Evolutionary conservation across 2,888 invertebrate genomes (phyloP), one percentile per base, ranked within the genome.

Genomic region (Eupithecia centaureata): DNA sequence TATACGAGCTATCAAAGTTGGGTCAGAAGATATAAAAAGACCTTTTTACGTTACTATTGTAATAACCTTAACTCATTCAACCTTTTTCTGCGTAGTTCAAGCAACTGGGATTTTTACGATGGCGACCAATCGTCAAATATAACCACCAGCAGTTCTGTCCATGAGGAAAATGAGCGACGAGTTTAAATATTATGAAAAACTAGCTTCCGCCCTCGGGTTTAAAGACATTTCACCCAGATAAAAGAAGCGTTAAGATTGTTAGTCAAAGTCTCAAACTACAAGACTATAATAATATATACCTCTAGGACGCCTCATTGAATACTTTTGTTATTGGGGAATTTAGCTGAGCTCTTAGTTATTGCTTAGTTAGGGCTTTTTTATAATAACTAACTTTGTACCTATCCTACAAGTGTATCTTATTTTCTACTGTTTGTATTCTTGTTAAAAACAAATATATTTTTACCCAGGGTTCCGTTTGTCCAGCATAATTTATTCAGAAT

Each of bases 1-100:
- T 54, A 56, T 30, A 30, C n/a, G 30, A 54, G 54, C 30, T 28
- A n/a, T 30, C 56, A 56, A 56, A 56, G 56, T 30, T 56, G 56
- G 56, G 56, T 30, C 30, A 10, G 18, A 47, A 47, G 27, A 27
- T 56, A 56, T 56, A 56, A 56, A 56, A 56, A 28, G 8, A 28
- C n/a, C 8, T 56, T 56, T 54, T 30, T 56, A 28, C 15, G 56
- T 28, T 18, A n/a, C 25, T 27, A 27, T 27, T 25, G 52, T 47
- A 27, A 52, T 52, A 52, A 27, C 27, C 15, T 52, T 27, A 52
- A 52, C 27, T 52, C 27, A 15, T 27, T 52, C 47, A 47, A 47
- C 47, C 47, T 47, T 47, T 47, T 47, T n/a, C 47, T 10, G 22
- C 22, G 47, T 47, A 47, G 47, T 47, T 22, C 4, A 18, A 42